Evolutionary conservation across 2,888 invertebrate genomes (phyloP), one percentile per base, ranked within the genome.

Genomic region (Philonicus albiceps): DNA sequence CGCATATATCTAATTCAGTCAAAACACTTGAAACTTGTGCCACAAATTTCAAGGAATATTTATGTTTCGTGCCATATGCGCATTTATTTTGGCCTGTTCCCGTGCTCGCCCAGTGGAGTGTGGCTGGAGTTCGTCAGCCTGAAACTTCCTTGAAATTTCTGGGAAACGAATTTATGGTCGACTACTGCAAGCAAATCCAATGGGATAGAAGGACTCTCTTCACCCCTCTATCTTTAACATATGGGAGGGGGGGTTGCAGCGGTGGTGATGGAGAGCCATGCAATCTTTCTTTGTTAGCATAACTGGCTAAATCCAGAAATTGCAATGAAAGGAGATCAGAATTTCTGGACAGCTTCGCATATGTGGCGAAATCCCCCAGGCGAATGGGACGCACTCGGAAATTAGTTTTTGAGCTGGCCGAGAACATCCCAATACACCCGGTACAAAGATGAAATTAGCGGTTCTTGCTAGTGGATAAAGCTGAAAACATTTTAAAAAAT

Each of bases 351-450:
- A 64, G 64, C 22, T 3, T 11, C 19, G 37, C 37, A 37, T 64
- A 11, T 64, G 64, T 64, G 64, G 64, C 22, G 4, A 19, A 11
- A 1, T 22, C 22, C 37, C 37, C 11, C 37, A 11, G 55, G 19
- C 55, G n/a, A 55, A 55, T 55, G 22, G n/a, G 84, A 87, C 49
- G 87, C 85, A 85, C 87, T 80, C 78, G 64, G 86, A 87, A 87
- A 85, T 87, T 87, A 83, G 86, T 83, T 76, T 53, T 55, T 37
- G 30, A 73, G 73, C 16, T 34, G 34, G 8, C 34, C 40, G 34
- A 19, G 19, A 31, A 37, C 37, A n/a, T 31, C 74, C 74, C 30
- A 37, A 75, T 37, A n/a, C n/a, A n/a, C n/a, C 11, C 11, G 37
- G 37, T 37, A 37, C 37, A 37, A 37, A 37, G 37, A 37, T 3